Percentiles rank a stretch among this genome's conserved stretches.
These are phyloP conservation scores for Chelonus insularis DNA, from an alignment of 1,140 invertebrate genomes.

Conservation along the genomic window DNA sequence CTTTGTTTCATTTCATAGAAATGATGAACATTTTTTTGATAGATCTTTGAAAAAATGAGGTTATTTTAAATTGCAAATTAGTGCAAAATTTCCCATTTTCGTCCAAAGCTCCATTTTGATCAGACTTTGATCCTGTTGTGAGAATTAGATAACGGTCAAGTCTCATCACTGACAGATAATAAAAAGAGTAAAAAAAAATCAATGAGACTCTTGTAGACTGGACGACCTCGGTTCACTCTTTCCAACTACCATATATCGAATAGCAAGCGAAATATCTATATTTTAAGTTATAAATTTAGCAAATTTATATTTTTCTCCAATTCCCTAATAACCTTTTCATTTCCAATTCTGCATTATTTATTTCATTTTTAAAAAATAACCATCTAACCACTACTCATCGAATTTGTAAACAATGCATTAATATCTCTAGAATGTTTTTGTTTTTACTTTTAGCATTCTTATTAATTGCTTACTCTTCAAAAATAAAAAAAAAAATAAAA, in stretches of 20 bases:
- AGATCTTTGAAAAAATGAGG: too few relatives aligned
- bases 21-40: too few relatives aligned
- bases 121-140: not conserved
- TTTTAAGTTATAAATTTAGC: not conserved
- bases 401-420: too few relatives aligned
- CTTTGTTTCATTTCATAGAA: too few relatives aligned
- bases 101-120: not conserved
- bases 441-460: too few relatives aligned
- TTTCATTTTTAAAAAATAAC: too few relatives aligned
- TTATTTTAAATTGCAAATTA: too few relatives aligned
- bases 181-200: slow-evolving; percentile 23
- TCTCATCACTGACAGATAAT: not conserved
- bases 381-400: too few relatives aligned
- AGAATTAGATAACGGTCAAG: slow-evolving; percentile 5
- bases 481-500: too few relatives aligned
- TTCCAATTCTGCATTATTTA: not conserved
- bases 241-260: slow-evolving; percentile 7
- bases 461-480: too few relatives aligned
- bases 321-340: not conserved
- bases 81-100: not conserved
- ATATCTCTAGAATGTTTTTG: too few relatives aligned
- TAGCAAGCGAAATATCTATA: not conserved
- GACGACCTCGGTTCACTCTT: slow-evolving; percentile 25
- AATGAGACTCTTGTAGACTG: slow-evolving; percentile 24
- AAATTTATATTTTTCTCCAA: not conserved